Conservation (phyloP, 2,797 vertebrate genomes). For the Discoglossus pictus region DNA sequence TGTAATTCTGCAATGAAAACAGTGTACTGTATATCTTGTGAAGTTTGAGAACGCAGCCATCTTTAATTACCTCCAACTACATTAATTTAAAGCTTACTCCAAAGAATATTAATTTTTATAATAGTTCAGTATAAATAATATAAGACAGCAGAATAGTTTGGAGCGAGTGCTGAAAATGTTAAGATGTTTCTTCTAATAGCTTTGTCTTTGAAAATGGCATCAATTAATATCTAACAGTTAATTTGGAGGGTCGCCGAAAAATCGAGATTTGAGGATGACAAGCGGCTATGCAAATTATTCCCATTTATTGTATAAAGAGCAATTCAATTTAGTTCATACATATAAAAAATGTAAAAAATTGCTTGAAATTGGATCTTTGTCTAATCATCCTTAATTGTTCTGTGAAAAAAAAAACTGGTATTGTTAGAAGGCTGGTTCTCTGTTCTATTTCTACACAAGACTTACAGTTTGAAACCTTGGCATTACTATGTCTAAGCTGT, state of each 20-base stretch:
- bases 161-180: too few relatives aligned
- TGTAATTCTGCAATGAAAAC: too few relatives aligned
- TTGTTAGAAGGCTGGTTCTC: constrained; percentile 58
- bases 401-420: constrained; percentile 31
- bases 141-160: too few relatives aligned
- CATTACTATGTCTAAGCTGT: constrained; percentile 60
- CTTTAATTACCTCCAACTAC: too few relatives aligned
- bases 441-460: constrained; percentile 28
- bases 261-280: background rate
- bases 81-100: too few relatives aligned
- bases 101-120: too few relatives aligned
- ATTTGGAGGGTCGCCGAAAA: background rate
- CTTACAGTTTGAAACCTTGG: constrained; percentile 59
- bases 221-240: constrained; percentile 16
- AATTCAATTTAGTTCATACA: constrained; percentile 17
- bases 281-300: constrained; percentile 3
- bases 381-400: constrained; percentile 12
- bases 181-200: too few relatives aligned
- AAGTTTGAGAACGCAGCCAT: too few relatives aligned
- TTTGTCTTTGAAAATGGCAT: background rate
- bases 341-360: constrained; percentile 17
- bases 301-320: constrained; percentile 5
- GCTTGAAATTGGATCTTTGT: background rate
- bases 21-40: too few relatives aligned
- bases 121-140: too few relatives aligned